These are phyloP conservation scores for Uromys caudimaculatus DNA, from an alignment of 2,797 vertebrate genomes.

Conservation along the genomic window DNA sequence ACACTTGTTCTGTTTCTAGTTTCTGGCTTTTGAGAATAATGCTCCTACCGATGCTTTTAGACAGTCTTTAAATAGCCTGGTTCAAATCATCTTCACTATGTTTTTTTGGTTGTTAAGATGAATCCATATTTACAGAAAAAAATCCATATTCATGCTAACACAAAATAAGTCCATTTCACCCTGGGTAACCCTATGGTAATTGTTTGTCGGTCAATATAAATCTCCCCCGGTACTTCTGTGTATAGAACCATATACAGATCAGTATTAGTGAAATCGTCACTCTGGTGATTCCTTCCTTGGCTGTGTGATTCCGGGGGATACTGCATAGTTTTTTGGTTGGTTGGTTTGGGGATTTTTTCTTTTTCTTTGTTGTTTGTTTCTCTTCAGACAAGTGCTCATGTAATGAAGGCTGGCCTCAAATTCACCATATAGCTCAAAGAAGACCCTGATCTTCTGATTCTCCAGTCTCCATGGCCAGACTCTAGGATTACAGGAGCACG, in stretches of 20 bases:
- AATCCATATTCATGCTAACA: neutral
- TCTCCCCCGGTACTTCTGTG: neutral
- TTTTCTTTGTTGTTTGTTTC: neutral
- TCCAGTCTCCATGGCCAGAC: neutral
- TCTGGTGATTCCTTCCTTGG: neutral
- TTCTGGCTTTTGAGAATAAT: neutral
- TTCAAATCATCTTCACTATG: constrained; percentile 50
- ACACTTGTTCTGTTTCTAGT: neutral
- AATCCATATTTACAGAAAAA: neutral
- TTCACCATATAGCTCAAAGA: neutral
- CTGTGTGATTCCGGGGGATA: neutral
- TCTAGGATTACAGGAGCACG: neutral
- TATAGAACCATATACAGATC: neutral
- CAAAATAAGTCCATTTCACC: neutral
- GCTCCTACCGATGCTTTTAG: neutral
- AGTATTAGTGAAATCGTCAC: constrained; percentile 14
- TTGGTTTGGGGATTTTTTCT: neutral
- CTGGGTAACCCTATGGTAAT: neutral
- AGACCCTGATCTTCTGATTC: neutral
- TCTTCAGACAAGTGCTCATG: neutral
- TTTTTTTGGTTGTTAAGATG: constrained; percentile 17
- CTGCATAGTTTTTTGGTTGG: neutral
- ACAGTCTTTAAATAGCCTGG: constrained; percentile 15
- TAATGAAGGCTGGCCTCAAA: neutral
- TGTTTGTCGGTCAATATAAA: neutral